Conservation (phyloP, 92 coral and sea anemone species). For the Porites cylindrica region DNA sequence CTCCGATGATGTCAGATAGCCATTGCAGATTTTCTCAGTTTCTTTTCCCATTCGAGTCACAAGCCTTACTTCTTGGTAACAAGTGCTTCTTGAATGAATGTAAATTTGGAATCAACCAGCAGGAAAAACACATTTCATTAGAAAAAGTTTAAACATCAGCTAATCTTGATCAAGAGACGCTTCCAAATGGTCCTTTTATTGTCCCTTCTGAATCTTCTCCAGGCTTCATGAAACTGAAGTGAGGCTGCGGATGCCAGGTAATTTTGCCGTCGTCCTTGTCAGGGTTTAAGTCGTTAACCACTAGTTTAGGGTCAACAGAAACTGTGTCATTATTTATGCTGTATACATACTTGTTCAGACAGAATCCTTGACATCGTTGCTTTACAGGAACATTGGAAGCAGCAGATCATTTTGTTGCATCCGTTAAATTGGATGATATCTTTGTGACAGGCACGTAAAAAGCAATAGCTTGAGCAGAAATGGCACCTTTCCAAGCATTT, state of each 20-base stretch:
- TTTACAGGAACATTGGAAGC: conserved; percentile 27
- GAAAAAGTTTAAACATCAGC: conserved; percentile 55
- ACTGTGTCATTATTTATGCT: conserved; percentile 3
- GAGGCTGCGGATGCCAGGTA: conserved; percentile 57
- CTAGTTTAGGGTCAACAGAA: conserved; percentile 32
- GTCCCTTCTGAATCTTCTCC: not conserved
- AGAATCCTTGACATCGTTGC: conserved; percentile 50
- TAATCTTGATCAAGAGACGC: not conserved
- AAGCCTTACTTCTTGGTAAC: not conserved
- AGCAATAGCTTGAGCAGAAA: conserved; percentile 1
- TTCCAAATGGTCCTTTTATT: conserved; percentile 31
- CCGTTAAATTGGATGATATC: not conserved
- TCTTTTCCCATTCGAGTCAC: too few relatives aligned
- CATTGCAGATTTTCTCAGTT: not conserved
- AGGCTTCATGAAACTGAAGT: not conserved
- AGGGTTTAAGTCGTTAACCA: conserved; percentile 39
- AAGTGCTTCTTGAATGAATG: conserved; percentile 55
- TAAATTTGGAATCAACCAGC: conserved; percentile 43
- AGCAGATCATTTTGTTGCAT: not conserved
- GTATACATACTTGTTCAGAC: not conserved
- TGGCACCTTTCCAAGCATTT: conserved; percentile 10
- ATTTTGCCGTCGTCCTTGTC: conserved; percentile 44
- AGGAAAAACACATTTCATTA: conserved; percentile 47
- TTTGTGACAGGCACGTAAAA: conserved; percentile 9
- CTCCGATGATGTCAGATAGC: too few relatives aligned